A percentile compares a stretch with the other conserved stretches of the same genome.
Conservation (phyloP, 2,888 invertebrate species). For the Yponomeuta malinellus region DNA sequence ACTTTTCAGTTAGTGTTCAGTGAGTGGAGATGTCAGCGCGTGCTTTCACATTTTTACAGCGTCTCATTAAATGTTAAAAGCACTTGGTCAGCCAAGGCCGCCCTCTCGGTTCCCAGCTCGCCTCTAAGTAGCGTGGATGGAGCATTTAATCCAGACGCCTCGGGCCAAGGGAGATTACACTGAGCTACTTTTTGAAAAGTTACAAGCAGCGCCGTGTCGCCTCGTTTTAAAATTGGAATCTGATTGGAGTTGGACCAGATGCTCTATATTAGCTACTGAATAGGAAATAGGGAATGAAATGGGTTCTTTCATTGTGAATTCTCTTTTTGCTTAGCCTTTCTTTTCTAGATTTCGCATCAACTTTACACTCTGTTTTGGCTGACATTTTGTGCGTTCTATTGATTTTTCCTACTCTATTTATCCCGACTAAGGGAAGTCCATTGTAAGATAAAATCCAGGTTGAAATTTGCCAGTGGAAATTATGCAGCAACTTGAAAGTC, state of each 20-base stretch:
- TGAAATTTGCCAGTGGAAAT: constrained; percentile 1
- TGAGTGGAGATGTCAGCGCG: not conserved
- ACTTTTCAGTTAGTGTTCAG: constrained; percentile 1
- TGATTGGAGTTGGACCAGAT: not conserved
- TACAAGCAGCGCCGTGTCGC: not conserved
- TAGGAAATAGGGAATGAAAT: constrained; percentile 5
- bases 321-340: not conserved
- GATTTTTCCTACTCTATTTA: not conserved
- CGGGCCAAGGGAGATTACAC: constrained; percentile 5
- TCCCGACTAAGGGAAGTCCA: not conserved
- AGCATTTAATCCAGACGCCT: constrained; percentile 13
- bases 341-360: not conserved
- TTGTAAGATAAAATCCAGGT: not conserved
- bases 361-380: not conserved
- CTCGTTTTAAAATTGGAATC: constrained; percentile 5
- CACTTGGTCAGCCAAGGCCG: constrained; percentile 2
- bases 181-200: not conserved
- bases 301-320: not conserved
- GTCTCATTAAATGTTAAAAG: constrained; percentile 3
- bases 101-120: not conserved
- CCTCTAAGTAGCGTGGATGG: not conserved
- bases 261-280: not conserved
- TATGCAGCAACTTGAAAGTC: not conserved
- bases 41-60: not conserved
- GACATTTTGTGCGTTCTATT: not conserved